These are phyloP conservation scores for Sebastiscus albofasciatus DNA, from an alignment of 2,797 vertebrate species.

Conservation along the genomic window DNA sequence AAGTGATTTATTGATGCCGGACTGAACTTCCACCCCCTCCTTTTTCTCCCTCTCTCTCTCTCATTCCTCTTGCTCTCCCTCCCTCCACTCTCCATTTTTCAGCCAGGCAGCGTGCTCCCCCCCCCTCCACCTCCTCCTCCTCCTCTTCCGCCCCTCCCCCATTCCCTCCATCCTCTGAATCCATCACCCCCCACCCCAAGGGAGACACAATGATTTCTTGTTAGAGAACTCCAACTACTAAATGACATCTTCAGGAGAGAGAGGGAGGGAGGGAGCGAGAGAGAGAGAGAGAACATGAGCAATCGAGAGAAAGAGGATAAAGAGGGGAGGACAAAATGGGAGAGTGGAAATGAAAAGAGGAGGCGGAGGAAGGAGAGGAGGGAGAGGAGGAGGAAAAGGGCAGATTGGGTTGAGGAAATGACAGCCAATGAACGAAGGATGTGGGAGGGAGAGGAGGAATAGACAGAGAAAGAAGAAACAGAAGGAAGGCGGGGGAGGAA, in stretches of 20 bases:
- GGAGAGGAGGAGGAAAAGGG: constrained; percentile 54
- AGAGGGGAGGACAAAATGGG: constrained; percentile 44
- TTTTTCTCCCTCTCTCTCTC: constrained; percentile 50
- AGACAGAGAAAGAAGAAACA: constrained; percentile 58
- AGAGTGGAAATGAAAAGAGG: constrained; percentile 63
- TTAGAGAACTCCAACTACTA: constrained; percentile 85
- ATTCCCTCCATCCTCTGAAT: constrained; percentile 62
- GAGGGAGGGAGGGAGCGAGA: constrained; percentile 9
- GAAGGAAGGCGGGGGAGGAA: constrained; percentile 58
- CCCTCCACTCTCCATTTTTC: constrained; percentile 62
- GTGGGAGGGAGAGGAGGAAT: constrained; percentile 56
- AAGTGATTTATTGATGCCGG: constrained; percentile 83
- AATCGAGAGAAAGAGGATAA: constrained; percentile 15
- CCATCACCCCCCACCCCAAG: constrained; percentile 75
- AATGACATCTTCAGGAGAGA: constrained; percentile 82
- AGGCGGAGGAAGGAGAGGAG: constrained; percentile 43
- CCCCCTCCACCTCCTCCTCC: constrained; percentile 54
- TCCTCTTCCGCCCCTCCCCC: constrained; percentile 20
- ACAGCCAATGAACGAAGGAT: constrained; percentile 65
- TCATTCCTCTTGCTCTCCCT: constrained; percentile 48
- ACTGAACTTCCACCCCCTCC: constrained; percentile 72
- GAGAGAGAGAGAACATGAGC: constrained; percentile 27
- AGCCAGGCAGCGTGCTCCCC: constrained; percentile 48
- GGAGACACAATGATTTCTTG: constrained; percentile 87
- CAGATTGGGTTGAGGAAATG: constrained; percentile 71